Conservation (phyloP, 2,888 invertebrate genomes). For the Rhodophaea formosa region DNA sequence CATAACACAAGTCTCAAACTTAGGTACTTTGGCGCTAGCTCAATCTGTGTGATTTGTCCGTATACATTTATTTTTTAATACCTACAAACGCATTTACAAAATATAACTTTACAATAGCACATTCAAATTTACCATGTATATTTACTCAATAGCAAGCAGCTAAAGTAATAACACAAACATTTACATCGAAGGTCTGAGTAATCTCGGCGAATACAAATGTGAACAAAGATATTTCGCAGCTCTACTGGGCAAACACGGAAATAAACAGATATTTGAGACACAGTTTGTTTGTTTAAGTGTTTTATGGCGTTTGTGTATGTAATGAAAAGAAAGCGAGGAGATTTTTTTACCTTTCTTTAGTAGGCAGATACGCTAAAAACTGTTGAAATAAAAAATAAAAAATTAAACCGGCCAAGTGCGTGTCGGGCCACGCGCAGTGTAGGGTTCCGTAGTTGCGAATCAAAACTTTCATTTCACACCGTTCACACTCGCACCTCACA, state of each 20-base stretch:
- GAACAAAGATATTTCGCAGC: constrained; percentile 12
- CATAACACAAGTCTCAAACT: too few relatives aligned
- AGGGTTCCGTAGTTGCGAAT: too few relatives aligned
- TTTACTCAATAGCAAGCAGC: constrained; percentile 3
- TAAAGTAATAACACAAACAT: constrained; percentile 11
- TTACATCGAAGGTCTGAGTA: constrained; percentile 11
- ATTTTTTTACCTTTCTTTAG: too few relatives aligned
- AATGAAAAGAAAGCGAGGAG: neutral
- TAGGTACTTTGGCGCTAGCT: too few relatives aligned
- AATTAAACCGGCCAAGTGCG: too few relatives aligned
- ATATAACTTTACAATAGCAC: neutral
- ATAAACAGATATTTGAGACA: neutral
- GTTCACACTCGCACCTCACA: too few relatives aligned
- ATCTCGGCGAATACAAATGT: constrained; percentile 10
- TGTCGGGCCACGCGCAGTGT: too few relatives aligned
- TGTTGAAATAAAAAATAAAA: too few relatives aligned
- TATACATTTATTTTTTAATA: neutral
- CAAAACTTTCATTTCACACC: too few relatives aligned
- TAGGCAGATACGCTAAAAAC: too few relatives aligned
- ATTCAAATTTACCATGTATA: neutral
- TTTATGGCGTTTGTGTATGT: neutral
- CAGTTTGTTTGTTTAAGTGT: neutral
- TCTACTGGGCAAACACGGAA: constrained; percentile 3
- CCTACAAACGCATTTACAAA: neutral
- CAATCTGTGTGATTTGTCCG: too few relatives aligned